Evolutionary conservation across 2,113 vertebrate species (phyloP).

Genomic region (Triplophysa rosa): DNA sequence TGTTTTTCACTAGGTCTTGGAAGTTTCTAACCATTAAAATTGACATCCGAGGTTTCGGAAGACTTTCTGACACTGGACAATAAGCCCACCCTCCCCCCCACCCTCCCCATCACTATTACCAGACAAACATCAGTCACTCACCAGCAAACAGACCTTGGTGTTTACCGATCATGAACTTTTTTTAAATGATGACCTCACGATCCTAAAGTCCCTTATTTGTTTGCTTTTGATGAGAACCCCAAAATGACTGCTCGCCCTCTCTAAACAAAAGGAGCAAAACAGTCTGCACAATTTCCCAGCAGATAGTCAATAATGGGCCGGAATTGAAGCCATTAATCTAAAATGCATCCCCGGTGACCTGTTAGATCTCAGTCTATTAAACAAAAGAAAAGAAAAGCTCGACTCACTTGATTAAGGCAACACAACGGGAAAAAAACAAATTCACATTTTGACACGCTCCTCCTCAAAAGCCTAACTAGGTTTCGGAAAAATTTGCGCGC

Average conservation of each 20-base stretch:
- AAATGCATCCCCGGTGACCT: constrained; percentile 28
- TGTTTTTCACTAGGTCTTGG: too few relatives aligned
- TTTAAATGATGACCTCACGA: too few relatives aligned
- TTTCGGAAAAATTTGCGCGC: neutral
- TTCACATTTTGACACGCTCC: constrained; percentile 16
- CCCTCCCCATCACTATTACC: too few relatives aligned
- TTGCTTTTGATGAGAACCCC: constrained; percentile 6
- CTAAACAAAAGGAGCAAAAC: constrained; percentile 24
- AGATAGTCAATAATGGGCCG: constrained; percentile 35
- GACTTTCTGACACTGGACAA: too few relatives aligned
- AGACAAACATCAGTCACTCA: too few relatives aligned
- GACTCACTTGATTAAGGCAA: constrained; percentile 20
- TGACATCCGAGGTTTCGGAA: too few relatives aligned
- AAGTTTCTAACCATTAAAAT: too few relatives aligned
- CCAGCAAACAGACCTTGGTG: too few relatives aligned
- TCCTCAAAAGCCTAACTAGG: constrained; percentile 9
- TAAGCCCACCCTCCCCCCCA: too few relatives aligned
- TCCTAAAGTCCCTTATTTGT: neutral
- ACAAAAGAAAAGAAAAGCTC: constrained; percentile 21
- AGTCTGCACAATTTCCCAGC: constrained; percentile 31
- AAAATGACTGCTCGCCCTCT: neutral
- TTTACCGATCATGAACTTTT: too few relatives aligned
- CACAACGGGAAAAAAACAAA: neutral
- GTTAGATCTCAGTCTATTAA: constrained; percentile 30
- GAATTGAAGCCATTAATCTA: constrained; percentile 51